Evolutionary conservation across 1,140 invertebrate genomes (phyloP), one percentile per base, ranked within the genome.

Genomic region (Luehdorfia chinensis): DNA sequence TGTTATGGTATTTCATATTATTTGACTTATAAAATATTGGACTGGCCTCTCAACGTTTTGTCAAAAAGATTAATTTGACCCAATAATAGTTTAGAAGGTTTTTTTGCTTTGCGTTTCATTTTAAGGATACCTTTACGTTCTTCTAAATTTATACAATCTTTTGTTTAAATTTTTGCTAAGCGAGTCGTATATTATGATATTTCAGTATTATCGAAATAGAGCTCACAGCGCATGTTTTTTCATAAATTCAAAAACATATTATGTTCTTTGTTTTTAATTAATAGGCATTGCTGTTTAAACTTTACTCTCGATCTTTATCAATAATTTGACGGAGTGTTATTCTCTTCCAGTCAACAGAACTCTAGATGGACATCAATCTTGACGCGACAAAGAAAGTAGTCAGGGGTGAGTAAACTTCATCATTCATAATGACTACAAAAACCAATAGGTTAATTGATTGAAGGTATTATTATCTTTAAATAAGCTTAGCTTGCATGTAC

Each of bases 261-360:
- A n/a, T 2, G 4, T 28, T 6, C 5, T n/a, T 4, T 28, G 25
- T 28, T n/a, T 34, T 32, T 9, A 37, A 47, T 32, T 12, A 50
- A 28, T 39, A 27, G 25, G 12, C 16, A 7, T 4, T 25, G n/a
- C n/a, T n/a, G n/a, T n/a, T n/a, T n/a, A 27, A 25, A 6, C 25
- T 47, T 41, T 25, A 14, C 31, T 30, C 23, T 33, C 12, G 15
- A 32, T 18, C 23, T 31, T 19, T 6, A 39, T 19, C 6, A 12
- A 37, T 34, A 9, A 32, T 9, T 4, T 25, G 8, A 28, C 34
- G 52, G 33, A 33, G 30, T 30, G 14, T 23, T 51, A 18, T 58
- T 61, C 68, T 55, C 32, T 72, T 75, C 16, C 73, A 81, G 71
- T 72, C 25, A 78, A 73, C 50, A 71, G 77, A 44, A 81, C 75